Conservation (phyloP, 2,113 vertebrate species). For the Grallaria varia region DNA sequence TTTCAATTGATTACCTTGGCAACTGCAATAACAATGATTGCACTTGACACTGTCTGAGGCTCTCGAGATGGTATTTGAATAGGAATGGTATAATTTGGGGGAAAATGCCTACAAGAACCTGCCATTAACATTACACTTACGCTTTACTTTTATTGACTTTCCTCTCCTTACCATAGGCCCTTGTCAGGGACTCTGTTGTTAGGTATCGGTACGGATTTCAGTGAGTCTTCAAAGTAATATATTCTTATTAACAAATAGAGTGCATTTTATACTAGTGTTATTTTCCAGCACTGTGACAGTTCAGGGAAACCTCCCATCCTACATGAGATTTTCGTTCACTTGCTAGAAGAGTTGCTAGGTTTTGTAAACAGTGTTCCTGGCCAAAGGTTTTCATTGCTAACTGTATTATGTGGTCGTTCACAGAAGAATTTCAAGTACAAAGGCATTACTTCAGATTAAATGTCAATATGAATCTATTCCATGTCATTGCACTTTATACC, state of each 20-base stretch:
- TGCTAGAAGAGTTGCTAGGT: neutral
- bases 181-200: slow-evolving; percentile 69
- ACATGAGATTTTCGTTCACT: neutral
- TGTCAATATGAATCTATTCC: neutral
- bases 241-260: slow-evolving; percentile 28
- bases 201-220: slow-evolving; percentile 56
- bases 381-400: neutral
- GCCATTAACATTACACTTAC: slow-evolving; percentile 79
- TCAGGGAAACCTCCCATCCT: neutral
- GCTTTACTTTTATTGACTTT: slow-evolving; percentile 83
- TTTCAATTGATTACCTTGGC: slow-evolving; percentile 86
- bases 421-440: neutral
- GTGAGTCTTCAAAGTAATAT: slow-evolving; percentile 43
- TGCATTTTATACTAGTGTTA: neutral
- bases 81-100: slow-evolving; percentile 82
- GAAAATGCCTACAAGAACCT: slow-evolving; percentile 78
- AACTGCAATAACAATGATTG: slow-evolving; percentile 84
- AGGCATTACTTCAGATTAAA: neutral
- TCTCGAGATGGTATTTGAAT: slow-evolving; percentile 82
- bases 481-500: neutral
- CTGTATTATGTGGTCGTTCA: neutral
- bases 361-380: neutral
- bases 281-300: neutral
- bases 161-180: slow-evolving; percentile 63
- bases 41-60: slow-evolving; percentile 82